phyloP scores from a whole-genome alignment of 1,140 invertebrate genomes.

The Samia ricini region DNA sequence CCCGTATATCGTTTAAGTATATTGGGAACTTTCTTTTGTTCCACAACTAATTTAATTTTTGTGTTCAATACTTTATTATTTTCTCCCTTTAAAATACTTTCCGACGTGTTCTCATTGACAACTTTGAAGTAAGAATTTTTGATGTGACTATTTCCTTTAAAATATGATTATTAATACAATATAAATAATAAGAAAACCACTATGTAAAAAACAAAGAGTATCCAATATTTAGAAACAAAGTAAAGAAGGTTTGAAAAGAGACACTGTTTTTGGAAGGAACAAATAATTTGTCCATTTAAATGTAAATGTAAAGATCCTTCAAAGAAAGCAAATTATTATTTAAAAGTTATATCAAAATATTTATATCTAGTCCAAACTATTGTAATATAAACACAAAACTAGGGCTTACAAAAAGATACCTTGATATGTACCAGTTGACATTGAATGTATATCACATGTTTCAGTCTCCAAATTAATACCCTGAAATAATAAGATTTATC shows the following conservation, averaged over 20 bases:
- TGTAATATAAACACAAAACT: constrained; percentile 4
- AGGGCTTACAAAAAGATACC: constrained; percentile 20
- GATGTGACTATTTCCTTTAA: constrained; percentile 33
- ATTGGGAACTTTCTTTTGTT: constrained; percentile 46
- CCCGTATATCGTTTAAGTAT: constrained; percentile 42
- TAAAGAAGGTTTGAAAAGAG: too few species aligned
- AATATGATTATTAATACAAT: constrained; percentile 14
- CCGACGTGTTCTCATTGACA: constrained; percentile 51
- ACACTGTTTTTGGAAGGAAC: too few species aligned
- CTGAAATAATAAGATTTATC: constrained; percentile 29
- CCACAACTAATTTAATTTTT: constrained; percentile 35
- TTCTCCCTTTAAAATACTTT: constrained; percentile 33
- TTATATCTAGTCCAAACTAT: too few species aligned
- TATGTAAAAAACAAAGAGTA: too few species aligned
- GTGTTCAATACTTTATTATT: constrained; percentile 27
- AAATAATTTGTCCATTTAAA: too few species aligned
- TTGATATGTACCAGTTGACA: constrained; percentile 20
- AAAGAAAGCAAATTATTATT: too few species aligned
- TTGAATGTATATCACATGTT: constrained; percentile 27
- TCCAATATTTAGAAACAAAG: background rate
- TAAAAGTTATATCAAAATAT: too few species aligned
- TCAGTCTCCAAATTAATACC: constrained; percentile 49
- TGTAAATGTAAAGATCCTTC: too few species aligned
- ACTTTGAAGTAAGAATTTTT: constrained; percentile 58
- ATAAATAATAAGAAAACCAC: background rate